Evolutionary conservation across 1,140 invertebrate species (phyloP), one percentile per base, ranked within the genome.

Genomic region (Drosophila auraria): DNA sequence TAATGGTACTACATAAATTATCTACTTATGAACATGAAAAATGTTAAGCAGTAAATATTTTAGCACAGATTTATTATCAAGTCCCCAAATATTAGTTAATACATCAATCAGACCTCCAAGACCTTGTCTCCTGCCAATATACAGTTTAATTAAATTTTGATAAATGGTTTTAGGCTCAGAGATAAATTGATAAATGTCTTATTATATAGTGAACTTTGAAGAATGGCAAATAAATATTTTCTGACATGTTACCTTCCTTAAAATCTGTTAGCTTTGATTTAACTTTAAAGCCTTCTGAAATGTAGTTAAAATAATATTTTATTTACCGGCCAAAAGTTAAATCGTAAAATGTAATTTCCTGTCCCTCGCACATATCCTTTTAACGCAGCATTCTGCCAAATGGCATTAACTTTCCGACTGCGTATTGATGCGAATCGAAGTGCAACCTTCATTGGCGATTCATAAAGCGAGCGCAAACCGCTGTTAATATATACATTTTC

Each of bases 401-500:
- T 69, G 20, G 25, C 47, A 53, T 70, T 70, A 36, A 33, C 14
- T n/a, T 23, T 44, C 15, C 36, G 5, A n/a, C 11, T 53, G 11
- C 47, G 2, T 17, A 25, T 40, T 33, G 17, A 65, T 30, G 3
- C n/a, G n/a, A 44, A 68, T 14, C 27, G 6, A 14, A 60, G 15
- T 38, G 70, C 27, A 57, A 9, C 54, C 53, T 44, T 60, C 68
- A 73, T 73, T 73, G 20, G 38, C 23, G 3, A 73, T 73, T 72
- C 68, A 73, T 53, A 72, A 71, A 71, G 11, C 65, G 20, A 40
- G 68, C 23, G 14, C 20, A 60, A 72, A 17, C 30, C 47, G 11
- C n/a, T 36, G 56, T 33, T 44, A 72, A 23, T 73, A 53, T 61
- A 60, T 44, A 60, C n/a, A 27, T 44, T 59, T 33, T 61, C 70